Base-by-base conservation (phyloP, 2,888 invertebrate genomes). In the Andrena praecox region DNA sequence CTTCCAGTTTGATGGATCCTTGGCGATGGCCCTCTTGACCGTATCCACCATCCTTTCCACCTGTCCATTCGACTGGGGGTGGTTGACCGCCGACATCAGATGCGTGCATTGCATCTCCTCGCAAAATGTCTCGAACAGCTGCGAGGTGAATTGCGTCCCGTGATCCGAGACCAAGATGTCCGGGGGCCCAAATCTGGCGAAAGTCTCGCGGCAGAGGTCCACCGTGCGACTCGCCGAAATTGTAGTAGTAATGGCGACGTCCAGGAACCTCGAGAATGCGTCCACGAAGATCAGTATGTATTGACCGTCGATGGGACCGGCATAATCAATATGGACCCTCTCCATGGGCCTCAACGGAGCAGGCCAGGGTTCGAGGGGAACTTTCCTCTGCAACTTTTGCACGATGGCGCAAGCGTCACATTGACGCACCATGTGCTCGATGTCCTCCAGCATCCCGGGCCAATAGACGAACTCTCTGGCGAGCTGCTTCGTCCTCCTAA, bases 11-110 rank as follows among this genome's bases (percentile, higher is more conserved):
- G 54, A 54, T 10, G 54, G 20, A 1, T 74, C 8, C 1, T 59
- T 74, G 0, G 66, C 20, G 5, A 66, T 74, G 0, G 29, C 48
- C 6, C 42, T 29, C 20, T 67, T 74, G 0, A 74, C 3, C 0
- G 54, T 29, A 4, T 73, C 59, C 1, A 74, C 48, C 67, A 67
- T 74, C 1, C 48, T 67, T 1, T 67, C 59, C 0, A 33, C 67
- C 1, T 74, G 54, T 10, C 24, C 54, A 54, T 54, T 54, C 20
- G 54, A 54, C 20, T 27, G 54, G 10, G 54, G 24, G 10, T 54
- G 54, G 54, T 54, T 54, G n/a, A 54, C 54, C n/a, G 24, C 54
- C 20, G 54, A 54, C 54, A 54, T 54, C 54, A 54, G 54, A 20
- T 20, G 54, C 20, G 24, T 54, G 24, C 54, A 54, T 24, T 27